Base-by-base conservation (phyloP, 1,140 invertebrate genomes). In the Brevipalpus yothersi region DNA sequence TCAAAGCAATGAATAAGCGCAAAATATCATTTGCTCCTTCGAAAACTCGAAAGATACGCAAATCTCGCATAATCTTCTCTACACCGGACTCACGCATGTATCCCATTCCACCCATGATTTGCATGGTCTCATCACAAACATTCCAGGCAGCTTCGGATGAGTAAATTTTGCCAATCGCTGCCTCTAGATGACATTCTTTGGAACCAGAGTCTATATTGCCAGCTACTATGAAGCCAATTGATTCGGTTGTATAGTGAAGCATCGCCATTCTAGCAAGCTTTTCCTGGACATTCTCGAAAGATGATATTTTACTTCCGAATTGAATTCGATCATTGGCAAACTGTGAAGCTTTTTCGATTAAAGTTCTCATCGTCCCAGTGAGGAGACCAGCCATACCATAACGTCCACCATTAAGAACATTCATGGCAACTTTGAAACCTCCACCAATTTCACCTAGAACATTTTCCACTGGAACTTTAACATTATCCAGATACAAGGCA, bases 361-460 rank as follows among this genome's bases (percentile, higher is more conserved):
- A 90, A 53, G 77, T 73, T 66, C 80, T 80, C 89, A 94, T 93
- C 0, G 90, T 94, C 57, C 94, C 94, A 11, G 86, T 78, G 41
- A 96, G 72, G 51, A 83, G 85, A 21, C 90, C 90, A 53, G 83
- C 86, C 91, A 98, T 98, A 62, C 94, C 93, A 76, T 98, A 99
- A 59, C 94, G 77, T 31, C 95, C 95, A 73, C 95, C 97, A 72
- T 99, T 99, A 12, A 99, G 75, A 71, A 99, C 96, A 69, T 92
- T 92, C 89, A 99, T 97, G 10, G 95, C 95, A 61, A 98, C 82
- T 77, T 98, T 98, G 72, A 99, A 99, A 17, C 94, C 94, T 72
- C 91, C 82, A n/a, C 94, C 94, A 64, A 91, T 80, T 65, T 82
- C 82, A 61, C 90, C 92, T 8, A 98, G 74, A 59, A 98, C 78